Percentiles rank a stretch among this genome's conserved stretches.
Evolutionary conservation across 2,888 invertebrate genomes (phyloP).

Genomic region (Physocephala rufipes): DNA sequence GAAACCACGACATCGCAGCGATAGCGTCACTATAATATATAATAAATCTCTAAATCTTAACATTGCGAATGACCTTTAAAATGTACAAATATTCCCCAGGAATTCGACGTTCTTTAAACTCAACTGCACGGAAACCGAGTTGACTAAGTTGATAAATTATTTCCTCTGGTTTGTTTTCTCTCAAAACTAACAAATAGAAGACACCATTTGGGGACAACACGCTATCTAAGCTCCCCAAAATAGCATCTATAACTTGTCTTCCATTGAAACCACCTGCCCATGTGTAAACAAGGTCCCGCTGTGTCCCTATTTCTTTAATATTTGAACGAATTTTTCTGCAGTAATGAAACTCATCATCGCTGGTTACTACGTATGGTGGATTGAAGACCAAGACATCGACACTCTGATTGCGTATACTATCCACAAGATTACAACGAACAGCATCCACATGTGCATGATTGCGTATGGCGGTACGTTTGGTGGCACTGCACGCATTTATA

Average conservation of each 20-base stretch:
- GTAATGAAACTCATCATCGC: constrained; percentile 70
- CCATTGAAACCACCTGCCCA: constrained; percentile 86
- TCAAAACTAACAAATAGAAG: constrained; percentile 87
- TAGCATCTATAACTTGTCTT: constrained; percentile 77
- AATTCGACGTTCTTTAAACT: constrained; percentile 78
- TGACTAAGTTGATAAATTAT: constrained; percentile 71
- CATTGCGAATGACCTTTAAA: constrained; percentile 71
- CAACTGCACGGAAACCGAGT: constrained; percentile 70
- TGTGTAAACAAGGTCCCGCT: constrained; percentile 52
- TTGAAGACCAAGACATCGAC: constrained; percentile 95
- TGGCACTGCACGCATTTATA: constrained; percentile 73
- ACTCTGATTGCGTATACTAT: constrained; percentile 68
- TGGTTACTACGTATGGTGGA: constrained; percentile 97
- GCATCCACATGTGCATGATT: constrained; percentile 76
- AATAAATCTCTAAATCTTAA: neutral
- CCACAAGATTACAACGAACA: constrained; percentile 73
- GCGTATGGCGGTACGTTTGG: constrained; percentile 73
- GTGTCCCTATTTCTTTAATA: constrained; percentile 28
- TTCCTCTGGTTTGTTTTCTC: constrained; percentile 85
- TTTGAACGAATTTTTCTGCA: neutral
- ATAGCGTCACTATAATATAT: too few species aligned
- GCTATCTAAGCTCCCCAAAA: constrained; percentile 75
- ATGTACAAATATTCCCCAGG: constrained; percentile 89
- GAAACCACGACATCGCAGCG: too few species aligned
- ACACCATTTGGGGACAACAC: constrained; percentile 79